Base-by-base conservation (phyloP, 1,140 invertebrate genomes). In the Pseudobourletiella spinata region DNA sequence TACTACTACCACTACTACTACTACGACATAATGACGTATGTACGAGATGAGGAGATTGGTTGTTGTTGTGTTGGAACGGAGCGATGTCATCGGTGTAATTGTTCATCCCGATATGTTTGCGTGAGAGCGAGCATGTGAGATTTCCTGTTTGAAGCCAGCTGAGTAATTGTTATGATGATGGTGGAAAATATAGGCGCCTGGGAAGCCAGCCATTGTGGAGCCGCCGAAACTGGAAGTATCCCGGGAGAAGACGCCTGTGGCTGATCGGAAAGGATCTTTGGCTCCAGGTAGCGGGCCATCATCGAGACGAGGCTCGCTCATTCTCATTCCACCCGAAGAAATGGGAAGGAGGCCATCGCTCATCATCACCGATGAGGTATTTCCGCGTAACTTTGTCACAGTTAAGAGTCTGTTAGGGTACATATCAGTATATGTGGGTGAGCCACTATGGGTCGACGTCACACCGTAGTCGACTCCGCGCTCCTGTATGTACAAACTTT, bases 351-450 rank as follows among this genome's bases (percentile, higher is more conserved):
- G 90, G 69, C 87, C 90, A 63, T 91, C 88, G 71, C 80, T 93
- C 65, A 88, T 93, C 71, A 91, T 94, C 74, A 89, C 88, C 75
- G 91, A 95, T 76, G 91, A 95, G 87, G 91, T 95, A 84, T 79
- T 71, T 70, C 68, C 28, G 30, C 26, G 20, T 59, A 18, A 29
- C 15, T 54, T 11, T 14, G 26, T n/a, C 20, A 24, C 51, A n/a
- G n/a, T n/a, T n/a, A n/a, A n/a, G n/a, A n/a, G n/a, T n/a, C n/a
- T n/a, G n/a, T n/a, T n/a, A n/a, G n/a, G n/a, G n/a, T n/a, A n/a
- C n/a, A n/a, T n/a, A n/a, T n/a, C n/a, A n/a, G n/a, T n/a, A n/a
- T n/a, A n/a, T n/a, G n/a, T n/a, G n/a, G n/a, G n/a, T n/a, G n/a
- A n/a, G n/a, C n/a, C n/a, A n/a, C n/a, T n/a, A n/a, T n/a, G n/a